Conservation (phyloP, 23 tunicate genomes). For the Pegea sp. region DNA sequence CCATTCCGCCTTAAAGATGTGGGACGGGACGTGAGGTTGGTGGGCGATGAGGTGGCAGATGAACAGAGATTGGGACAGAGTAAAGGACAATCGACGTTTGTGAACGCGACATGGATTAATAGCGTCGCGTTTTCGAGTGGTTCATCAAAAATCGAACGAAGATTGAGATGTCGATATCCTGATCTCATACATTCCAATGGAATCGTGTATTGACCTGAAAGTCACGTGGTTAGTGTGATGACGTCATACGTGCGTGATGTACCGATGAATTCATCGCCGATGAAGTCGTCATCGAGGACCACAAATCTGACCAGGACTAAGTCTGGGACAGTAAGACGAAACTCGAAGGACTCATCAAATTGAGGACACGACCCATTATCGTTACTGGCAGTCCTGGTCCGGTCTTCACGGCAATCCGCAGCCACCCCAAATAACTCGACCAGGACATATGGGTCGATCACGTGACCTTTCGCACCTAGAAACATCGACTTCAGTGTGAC, state of each 20-base stretch:
- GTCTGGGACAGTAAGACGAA: slow-evolving; percentile 60
- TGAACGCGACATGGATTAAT: slow-evolving; percentile 66
- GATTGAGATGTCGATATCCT: slow-evolving; percentile 80
- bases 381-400: slow-evolving; percentile 88
- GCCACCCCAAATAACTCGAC: slow-evolving; percentile 93
- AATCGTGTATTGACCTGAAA: slow-evolving; percentile 73
- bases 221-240: not conserved
- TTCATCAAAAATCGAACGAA: slow-evolving; percentile 92
- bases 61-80: not conserved
- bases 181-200: slow-evolving; percentile 89
- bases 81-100: slow-evolving; percentile 6
- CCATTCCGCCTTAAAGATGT: not conserved
- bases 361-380: slow-evolving; percentile 71
- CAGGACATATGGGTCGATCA: slow-evolving; percentile 97
- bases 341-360: slow-evolving; percentile 80
- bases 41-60: too few species aligned
- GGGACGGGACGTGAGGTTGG: too few species aligned
- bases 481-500: too few species aligned
- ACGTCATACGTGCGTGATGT: not conserved
- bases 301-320: slow-evolving; percentile 96
- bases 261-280: slow-evolving; percentile 99
- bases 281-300: slow-evolving; percentile 95
- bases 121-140: slow-evolving; percentile 87
- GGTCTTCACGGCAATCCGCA: slow-evolving; percentile 78
- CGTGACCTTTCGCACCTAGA: slow-evolving; percentile 83